Evolutionary conservation across 2,888 invertebrate genomes (phyloP), one percentile per base, ranked within the genome.

Genomic region (Tineola bisselliella): DNA sequence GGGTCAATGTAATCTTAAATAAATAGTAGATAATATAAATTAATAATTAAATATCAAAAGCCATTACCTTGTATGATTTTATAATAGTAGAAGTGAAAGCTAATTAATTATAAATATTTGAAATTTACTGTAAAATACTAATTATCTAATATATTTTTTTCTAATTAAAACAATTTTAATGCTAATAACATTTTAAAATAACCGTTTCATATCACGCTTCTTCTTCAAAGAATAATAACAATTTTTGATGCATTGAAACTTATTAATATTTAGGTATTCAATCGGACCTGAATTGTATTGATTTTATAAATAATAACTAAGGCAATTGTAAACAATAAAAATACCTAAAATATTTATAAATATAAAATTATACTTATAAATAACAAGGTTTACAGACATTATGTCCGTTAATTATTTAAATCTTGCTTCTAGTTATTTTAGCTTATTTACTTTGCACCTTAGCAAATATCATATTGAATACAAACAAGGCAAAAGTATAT

Each of bases 1-100:
- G 33, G 33, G 31, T 58, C 58, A 33, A 58, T 58, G 58, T 33
- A 33, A 58, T 58, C 12, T 58, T 31, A 58, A 33, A 58, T 33
- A 33, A 25, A 25, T 25, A 25, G 4, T 25, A 25, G 25, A 25
- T 25, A 25, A 25, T 25, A 25, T 25, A 25, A 25, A 25, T 4
- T 25, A 25, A 25, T 25, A 25, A 25, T 6, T 25, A 25, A n/a
- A n/a, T n/a, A n/a, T n/a, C n/a, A n/a, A n/a, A n/a, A n/a, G n/a
- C n/a, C n/a, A n/a, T n/a, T n/a, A n/a, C n/a, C n/a, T n/a, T n/a
- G n/a, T n/a, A n/a, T n/a, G n/a, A n/a, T n/a, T n/a, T n/a, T n/a
- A n/a, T n/a, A n/a, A n/a, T n/a, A 6, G 25, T 25, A 25, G 6
- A 25, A 25, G 25, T 25, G 2, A 25, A 25, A 25, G 25, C 10